These are phyloP conservation scores for Pogoniulus pusillus DNA, from an alignment of 2,797 vertebrate genomes.

Conservation along the genomic window DNA sequence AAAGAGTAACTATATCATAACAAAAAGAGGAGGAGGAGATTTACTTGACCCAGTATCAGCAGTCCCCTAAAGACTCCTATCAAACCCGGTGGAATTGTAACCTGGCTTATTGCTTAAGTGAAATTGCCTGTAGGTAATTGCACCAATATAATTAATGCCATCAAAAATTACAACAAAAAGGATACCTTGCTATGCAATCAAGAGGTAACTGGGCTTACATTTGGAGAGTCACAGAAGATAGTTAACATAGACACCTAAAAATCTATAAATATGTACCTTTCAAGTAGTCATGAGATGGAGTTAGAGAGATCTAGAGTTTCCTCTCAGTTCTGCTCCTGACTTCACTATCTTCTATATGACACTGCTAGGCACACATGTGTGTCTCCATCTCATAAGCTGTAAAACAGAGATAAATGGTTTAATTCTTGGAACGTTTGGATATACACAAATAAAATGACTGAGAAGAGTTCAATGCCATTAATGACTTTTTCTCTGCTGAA, in stretches of 20 bases:
- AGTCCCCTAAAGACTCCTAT: not conserved
- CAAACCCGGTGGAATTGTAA: not conserved
- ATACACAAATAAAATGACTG: not conserved
- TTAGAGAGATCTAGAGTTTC: not conserved
- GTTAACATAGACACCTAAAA: not conserved
- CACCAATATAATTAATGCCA: not conserved
- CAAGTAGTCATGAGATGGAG: not conserved
- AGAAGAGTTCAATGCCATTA: not conserved
- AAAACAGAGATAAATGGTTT: not conserved
- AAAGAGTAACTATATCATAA: conserved; percentile 56
- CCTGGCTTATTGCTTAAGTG: not conserved
- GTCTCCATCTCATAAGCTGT: not conserved
- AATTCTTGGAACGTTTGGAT: not conserved
- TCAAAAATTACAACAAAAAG: not conserved
- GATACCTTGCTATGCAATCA: not conserved
- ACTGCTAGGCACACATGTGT: not conserved
- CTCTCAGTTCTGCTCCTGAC: not conserved
- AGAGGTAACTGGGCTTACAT: not conserved
- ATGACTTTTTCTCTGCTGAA: not conserved
- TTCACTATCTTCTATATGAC: not conserved
- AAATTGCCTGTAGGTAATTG: not conserved
- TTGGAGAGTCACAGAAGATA: not conserved
- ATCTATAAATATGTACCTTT: not conserved
- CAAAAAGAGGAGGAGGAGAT: conserved; percentile 44
- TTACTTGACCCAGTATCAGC: conserved; percentile 34